Evolutionary conservation across 2,888 invertebrate genomes (phyloP).

Genomic region (Tribolium freemani): DNA sequence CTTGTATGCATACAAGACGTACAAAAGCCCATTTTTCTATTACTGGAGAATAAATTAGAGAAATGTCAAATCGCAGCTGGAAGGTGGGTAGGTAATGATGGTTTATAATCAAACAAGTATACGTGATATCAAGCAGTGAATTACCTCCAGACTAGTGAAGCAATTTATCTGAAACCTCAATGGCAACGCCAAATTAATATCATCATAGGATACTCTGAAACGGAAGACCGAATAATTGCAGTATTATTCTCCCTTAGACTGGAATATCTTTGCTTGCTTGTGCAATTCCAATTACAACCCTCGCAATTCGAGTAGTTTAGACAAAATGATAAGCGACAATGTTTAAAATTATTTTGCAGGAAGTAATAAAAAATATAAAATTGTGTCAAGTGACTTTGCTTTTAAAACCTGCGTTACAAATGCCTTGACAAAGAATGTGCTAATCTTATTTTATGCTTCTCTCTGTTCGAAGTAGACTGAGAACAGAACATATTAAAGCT

Average conservation of each 20-base stretch:
- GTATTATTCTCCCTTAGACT: slow-evolving; percentile 16
- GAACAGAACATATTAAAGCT: no score
- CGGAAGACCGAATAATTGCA: slow-evolving; percentile 32
- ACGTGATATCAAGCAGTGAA: slow-evolving; percentile 7
- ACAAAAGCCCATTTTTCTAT: neutral
- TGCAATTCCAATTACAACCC: slow-evolving; percentile 7
- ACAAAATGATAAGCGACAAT: neutral
- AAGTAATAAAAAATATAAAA: no score
- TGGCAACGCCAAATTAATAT: slow-evolving; percentile 22
- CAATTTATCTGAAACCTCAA: slow-evolving; percentile 24
- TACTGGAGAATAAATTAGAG: neutral
- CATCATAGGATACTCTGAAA: slow-evolving; percentile 22
- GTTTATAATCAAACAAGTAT: slow-evolving; percentile 12
- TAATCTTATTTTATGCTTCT: no score
- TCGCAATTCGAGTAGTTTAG: neutral
- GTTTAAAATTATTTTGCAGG: no score
- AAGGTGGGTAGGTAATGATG: neutral
- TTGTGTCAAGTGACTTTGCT: no score
- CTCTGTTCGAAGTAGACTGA: no score
- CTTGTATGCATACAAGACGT: neutral
- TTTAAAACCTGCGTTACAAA: no score
- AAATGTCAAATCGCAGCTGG: neutral
- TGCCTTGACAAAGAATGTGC: no score
- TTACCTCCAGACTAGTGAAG: slow-evolving; percentile 16
- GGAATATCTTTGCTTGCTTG: slow-evolving; percentile 16